A percentile compares a stretch with the other conserved stretches of the same genome.
Conservation (phyloP, 1,140 invertebrate genomes). For the Dendrolimus kikuchii region DNA sequence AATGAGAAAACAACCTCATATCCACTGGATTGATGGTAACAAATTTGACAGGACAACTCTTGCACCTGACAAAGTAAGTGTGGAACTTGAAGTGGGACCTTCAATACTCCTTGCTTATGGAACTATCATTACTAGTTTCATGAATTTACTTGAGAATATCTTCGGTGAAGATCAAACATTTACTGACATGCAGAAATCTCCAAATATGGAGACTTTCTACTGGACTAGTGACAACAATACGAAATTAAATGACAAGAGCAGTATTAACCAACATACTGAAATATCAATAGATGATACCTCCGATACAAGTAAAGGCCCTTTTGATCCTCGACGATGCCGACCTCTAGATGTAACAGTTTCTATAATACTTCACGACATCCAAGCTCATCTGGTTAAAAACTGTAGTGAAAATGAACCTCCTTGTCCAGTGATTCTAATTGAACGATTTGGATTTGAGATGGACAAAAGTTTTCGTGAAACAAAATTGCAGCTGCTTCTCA, state of each 20-base stretch:
- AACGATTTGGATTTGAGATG: constrained; percentile 97
- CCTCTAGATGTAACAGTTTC: constrained; percentile 93
- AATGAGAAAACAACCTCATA: constrained; percentile 79
- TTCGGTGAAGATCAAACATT: constrained; percentile 96
- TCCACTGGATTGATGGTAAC: constrained; percentile 78
- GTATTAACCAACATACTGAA: constrained; percentile 66
- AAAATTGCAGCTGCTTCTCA: constrained; percentile 90
- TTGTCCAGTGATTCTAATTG: constrained; percentile 91
- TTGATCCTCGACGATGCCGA: constrained; percentile 90
- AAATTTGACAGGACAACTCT: constrained; percentile 91
- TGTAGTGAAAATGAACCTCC: constrained; percentile 89
- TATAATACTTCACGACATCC: constrained; percentile 95
- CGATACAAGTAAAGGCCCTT: constrained; percentile 73
- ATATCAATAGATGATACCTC: constrained; percentile 73
- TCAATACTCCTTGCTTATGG: constrained; percentile 93
- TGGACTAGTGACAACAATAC: constrained; percentile 65
- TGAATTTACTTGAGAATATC: constrained; percentile 96
- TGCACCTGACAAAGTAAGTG: constrained; percentile 87
- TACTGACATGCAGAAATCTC: constrained; percentile 89
- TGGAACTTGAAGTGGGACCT: constrained; percentile 95
- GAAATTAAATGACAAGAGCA: constrained; percentile 70
- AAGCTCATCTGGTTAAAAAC: constrained; percentile 93
- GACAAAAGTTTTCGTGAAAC: constrained; percentile 94
- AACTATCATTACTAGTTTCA: constrained; percentile 88
- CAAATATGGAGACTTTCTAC: constrained; percentile 62